Evolutionary conservation across 1,140 invertebrate species (phyloP), one percentile per base, ranked within the genome.

Genomic region (Drosophila pruinosa): DNA sequence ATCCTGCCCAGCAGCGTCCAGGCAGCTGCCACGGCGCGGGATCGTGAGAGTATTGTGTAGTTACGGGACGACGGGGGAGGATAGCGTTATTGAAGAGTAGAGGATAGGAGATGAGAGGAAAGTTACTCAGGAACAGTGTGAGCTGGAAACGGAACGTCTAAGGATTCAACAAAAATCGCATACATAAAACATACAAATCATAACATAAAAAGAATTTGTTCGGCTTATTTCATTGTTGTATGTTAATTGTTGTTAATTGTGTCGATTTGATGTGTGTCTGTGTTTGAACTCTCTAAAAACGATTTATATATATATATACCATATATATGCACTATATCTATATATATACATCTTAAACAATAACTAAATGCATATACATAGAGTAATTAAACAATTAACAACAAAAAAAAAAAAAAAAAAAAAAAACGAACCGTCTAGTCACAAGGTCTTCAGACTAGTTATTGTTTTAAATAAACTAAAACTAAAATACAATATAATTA

Each of bases 21-120:
- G 17, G 58, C 80, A 7, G 50, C 80, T 4, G 24, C 82, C 4
- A 45, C 78, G 14, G 68, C 75, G 31, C 72, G 89, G 12, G 90
- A 91, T 79, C 83, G 89, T n/a, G 90, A 91, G 72, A 91, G 90
- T 75, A 91, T 91, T 76, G 90, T 91, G 54, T 91, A 90, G 72
- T 53, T 45, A 12, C 24, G 7, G 53, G 39, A 62, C 14, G 28
- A 75, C 54, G 24, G 50, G 17, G 57, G 39, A 54, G 50, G 34
- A 72, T n/a, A n/a, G n/a, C n/a, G n/a, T n/a, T n/a, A n/a, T n/a
- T n/a, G 59, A 15, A 28, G 28, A 24, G 38, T n/a, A 36, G 50
- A 15, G 36, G 19, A 43, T 54, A 19, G 24, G 54, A 72, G 34
- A 26, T 22, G 12, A 26, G 31, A 43, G 48, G 57, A 59, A 86